These are phyloP conservation scores for Zoanthus sociatus DNA, from an alignment of 92 coral and sea anemone species.

Conservation along the genomic window DNA sequence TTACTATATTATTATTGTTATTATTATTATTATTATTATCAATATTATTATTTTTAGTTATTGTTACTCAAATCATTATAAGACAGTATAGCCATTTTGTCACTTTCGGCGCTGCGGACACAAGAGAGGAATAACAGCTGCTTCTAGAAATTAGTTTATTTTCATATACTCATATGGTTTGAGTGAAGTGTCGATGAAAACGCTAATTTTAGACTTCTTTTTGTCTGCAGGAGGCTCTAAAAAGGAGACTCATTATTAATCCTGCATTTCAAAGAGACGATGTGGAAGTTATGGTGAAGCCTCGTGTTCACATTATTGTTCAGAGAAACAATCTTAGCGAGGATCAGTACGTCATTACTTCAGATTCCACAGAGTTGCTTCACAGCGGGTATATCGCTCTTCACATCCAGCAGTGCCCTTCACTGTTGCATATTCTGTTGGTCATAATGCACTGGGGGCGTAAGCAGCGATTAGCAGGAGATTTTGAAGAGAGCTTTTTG, in stretches of 20 bases:
- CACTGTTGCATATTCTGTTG: conserved; percentile 72
- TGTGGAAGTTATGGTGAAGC: background rate
- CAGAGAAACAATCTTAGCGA: conserved; percentile 6
- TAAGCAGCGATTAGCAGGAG: conserved; percentile 67
- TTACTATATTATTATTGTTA: too few relatives aligned
- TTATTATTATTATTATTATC: too few relatives aligned
- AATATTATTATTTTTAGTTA: too few relatives aligned
- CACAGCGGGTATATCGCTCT: conserved; percentile 65
- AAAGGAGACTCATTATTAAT: background rate
- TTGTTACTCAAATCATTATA: too few relatives aligned
- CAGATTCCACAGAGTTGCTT: conserved; percentile 63
- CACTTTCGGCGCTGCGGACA: too few relatives aligned
- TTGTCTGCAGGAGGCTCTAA: background rate
- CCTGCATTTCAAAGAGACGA: background rate
- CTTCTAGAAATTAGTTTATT: too few relatives aligned
- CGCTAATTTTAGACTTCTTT: background rate
- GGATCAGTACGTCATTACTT: conserved; percentile 52
- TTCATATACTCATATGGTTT: too few relatives aligned
- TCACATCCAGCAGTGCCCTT: conserved; percentile 82
- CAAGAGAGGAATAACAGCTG: too few relatives aligned
- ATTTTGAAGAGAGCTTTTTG: conserved; percentile 53
- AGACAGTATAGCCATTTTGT: too few relatives aligned
- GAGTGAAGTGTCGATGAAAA: too few relatives aligned
- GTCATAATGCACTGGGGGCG: conserved; percentile 87
- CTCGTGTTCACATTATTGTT: conserved; percentile 6